These are phyloP conservation scores for Solea solea DNA, from an alignment of 2,113 vertebrate species.

Conservation along the genomic window DNA sequence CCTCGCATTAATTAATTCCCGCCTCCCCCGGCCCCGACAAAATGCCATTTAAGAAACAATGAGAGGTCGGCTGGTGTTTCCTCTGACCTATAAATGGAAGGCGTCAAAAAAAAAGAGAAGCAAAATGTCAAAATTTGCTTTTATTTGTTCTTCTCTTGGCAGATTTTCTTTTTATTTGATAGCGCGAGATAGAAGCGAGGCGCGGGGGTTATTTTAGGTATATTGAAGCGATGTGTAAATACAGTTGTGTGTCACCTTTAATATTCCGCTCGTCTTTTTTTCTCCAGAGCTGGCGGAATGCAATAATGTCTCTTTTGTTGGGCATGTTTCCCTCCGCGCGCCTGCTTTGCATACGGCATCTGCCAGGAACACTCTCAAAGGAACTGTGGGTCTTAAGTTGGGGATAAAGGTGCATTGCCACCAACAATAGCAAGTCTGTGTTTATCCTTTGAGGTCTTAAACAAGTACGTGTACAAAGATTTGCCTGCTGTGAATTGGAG, in stretches of 20 bases:
- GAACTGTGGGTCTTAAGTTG: slow-evolving; percentile 82
- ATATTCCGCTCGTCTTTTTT: slow-evolving; percentile 74
- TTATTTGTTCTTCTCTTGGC: slow-evolving; percentile 80
- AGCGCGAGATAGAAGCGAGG: slow-evolving; percentile 69
- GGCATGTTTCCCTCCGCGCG: slow-evolving; percentile 70
- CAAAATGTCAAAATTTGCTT: slow-evolving; percentile 85
- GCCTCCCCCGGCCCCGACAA: slow-evolving; percentile 74
- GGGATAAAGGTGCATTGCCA: slow-evolving; percentile 80
- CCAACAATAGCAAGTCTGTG: slow-evolving; percentile 82
- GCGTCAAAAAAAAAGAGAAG: slow-evolving; percentile 68
- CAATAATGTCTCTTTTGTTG: slow-evolving; percentile 79
- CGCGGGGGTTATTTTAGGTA: slow-evolving; percentile 71
- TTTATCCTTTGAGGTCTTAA: slow-evolving; percentile 83
- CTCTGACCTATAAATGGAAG: slow-evolving; percentile 84
- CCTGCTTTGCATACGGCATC: slow-evolving; percentile 81
- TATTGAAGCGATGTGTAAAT: slow-evolving; percentile 79
- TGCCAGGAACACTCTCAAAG: slow-evolving; percentile 75
- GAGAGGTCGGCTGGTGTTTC: slow-evolving; percentile 81
- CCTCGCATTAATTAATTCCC: slow-evolving; percentile 84
- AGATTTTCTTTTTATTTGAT: slow-evolving; percentile 75
- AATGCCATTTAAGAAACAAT: slow-evolving; percentile 86
- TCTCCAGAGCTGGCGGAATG: slow-evolving; percentile 70
- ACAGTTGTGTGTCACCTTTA: slow-evolving; percentile 77
- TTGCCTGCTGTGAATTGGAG: slow-evolving; percentile 75
- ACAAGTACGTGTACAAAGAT: slow-evolving; percentile 81